Evolutionary conservation across 2,113 vertebrate species (phyloP).

Genomic region (Semnornis frantzii): DNA sequence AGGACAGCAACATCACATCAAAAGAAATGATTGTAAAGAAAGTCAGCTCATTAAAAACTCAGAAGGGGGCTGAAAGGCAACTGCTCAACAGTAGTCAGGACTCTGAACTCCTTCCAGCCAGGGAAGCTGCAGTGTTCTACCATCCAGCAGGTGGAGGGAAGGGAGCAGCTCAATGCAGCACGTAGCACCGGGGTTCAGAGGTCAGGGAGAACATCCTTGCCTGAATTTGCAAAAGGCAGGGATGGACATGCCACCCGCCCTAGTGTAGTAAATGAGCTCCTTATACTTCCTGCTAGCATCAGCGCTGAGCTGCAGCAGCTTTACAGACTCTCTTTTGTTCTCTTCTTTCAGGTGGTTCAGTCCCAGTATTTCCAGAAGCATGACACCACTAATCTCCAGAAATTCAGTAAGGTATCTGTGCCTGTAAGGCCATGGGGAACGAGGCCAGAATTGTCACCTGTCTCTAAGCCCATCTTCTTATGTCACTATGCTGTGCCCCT

Average conservation of each 20-base stretch:
- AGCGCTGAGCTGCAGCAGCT: conserved; percentile 79
- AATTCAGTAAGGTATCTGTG: conserved; percentile 84
- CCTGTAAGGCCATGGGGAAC: conserved; percentile 58
- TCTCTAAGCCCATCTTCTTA: background rate
- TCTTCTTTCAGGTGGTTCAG: conserved; percentile 76
- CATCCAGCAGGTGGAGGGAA: background rate
- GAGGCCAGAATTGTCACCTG: background rate
- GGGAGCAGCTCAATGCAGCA: background rate
- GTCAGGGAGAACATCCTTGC: background rate
- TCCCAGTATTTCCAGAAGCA: conserved; percentile 84
- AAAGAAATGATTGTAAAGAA: background rate
- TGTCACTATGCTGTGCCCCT: background rate
- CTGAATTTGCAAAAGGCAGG: background rate
- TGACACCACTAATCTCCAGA: conserved; percentile 81
- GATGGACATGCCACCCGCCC: conserved; percentile 44
- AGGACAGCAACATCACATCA: background rate
- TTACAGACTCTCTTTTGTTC: conserved; percentile 79
- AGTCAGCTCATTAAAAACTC: background rate
- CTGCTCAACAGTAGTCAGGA: background rate
- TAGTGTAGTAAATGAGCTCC: conserved; percentile 88
- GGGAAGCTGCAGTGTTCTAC: background rate
- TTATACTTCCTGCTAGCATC: conserved; percentile 81
- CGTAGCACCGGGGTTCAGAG: background rate
- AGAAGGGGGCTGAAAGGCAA: background rate
- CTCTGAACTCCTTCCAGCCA: background rate